phyloP scores from a whole-genome alignment of 2,113 vertebrate species.

The Melanerpes aurifrons region DNA sequence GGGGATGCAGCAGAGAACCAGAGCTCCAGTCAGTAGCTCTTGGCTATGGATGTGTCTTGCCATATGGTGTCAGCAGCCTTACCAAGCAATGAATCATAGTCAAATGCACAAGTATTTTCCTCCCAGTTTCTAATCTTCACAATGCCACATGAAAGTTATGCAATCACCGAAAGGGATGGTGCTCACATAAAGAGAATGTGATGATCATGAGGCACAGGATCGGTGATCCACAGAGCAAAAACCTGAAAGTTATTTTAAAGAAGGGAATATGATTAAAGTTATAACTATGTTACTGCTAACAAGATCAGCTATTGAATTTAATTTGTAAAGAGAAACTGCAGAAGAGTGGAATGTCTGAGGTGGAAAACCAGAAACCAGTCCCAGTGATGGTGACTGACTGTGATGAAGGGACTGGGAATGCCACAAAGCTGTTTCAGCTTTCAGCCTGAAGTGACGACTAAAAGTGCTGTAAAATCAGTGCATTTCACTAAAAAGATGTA shows the following conservation, averaged over 20 bases:
- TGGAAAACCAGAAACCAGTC: background rate
- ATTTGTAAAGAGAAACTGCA: background rate
- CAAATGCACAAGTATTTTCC: background rate
- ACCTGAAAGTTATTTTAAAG: too few relatives aligned
- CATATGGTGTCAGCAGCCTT: background rate
- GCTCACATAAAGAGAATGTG: background rate
- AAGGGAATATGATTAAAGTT: background rate
- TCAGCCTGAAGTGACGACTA: background rate
- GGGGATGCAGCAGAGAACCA: background rate
- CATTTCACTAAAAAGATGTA: background rate
- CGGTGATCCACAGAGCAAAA: background rate
- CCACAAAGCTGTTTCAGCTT: background rate
- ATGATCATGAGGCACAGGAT: fast-evolving
- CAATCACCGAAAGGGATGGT: fast-evolving
- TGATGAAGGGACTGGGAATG: background rate
- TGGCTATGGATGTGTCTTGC: background rate
- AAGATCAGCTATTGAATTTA: background rate
- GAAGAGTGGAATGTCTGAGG: background rate
- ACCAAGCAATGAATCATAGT: background rate
- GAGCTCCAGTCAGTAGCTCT: background rate
- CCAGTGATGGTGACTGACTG: background rate
- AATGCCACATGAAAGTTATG: background rate
- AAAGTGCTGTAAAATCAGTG: background rate
- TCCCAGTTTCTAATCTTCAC: fast-evolving
- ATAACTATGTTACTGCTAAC: background rate